These are phyloP conservation scores for Odontomachus brunneus DNA, from an alignment of 1,140 invertebrate genomes.

Conservation along the genomic window DNA sequence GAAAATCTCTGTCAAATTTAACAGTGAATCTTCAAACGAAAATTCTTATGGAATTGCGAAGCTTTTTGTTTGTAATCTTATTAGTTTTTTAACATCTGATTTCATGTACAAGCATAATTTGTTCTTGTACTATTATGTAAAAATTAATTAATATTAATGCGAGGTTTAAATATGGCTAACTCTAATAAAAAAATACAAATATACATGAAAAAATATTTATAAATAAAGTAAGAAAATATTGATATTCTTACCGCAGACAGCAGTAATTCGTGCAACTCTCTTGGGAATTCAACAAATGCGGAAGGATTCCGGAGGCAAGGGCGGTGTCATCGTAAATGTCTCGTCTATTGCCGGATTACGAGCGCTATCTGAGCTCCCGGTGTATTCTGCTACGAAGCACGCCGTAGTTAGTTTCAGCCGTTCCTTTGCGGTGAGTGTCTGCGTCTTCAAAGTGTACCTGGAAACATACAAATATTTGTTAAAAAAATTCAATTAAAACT, in stretches of 20 bases:
- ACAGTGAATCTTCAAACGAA: no score
- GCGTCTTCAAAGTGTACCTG: neutral
- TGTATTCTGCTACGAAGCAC: slow-evolving; percentile 89
- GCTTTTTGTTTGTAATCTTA: neutral
- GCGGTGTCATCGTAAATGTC: slow-evolving; percentile 88
- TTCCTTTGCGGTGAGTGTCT: slow-evolving; percentile 81
- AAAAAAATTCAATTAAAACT: no score
- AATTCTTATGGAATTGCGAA: neutral
- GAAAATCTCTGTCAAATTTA: neutral
- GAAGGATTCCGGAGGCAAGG: slow-evolving; percentile 87
- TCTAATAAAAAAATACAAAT: neutral
- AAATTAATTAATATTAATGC: neutral
- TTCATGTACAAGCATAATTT: no score
- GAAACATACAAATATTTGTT: no score
- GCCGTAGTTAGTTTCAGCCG: slow-evolving; percentile 86
- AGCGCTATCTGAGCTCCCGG: slow-evolving; percentile 86
- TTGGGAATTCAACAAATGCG: slow-evolving; percentile 86
- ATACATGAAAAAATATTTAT: slow-evolving; percentile 7
- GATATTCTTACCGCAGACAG: slow-evolving; percentile 77
- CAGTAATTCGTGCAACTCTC: slow-evolving; percentile 82
- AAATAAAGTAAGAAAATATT: slow-evolving; percentile 8
- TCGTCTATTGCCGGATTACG: slow-evolving; percentile 87
- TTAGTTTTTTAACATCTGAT: neutral
- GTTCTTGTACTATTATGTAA: neutral
- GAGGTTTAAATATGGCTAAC: neutral